These are phyloP conservation scores for Brachionus rotundiformis DNA, from an alignment of 1,140 invertebrate species.

Conservation along the genomic window DNA sequence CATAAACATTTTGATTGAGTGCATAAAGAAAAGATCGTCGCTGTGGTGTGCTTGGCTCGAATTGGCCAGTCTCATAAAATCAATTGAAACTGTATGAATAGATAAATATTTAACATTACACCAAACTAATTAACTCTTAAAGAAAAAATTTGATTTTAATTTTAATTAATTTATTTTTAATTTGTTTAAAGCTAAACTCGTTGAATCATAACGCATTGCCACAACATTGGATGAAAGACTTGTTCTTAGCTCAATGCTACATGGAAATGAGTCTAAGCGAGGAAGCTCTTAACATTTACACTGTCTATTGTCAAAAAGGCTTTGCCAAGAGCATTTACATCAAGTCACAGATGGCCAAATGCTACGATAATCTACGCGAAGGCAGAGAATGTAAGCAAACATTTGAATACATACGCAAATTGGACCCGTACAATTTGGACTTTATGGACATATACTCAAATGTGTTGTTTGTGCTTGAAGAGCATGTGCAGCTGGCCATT, in stretches of 20 bases:
- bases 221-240: slow-evolving; percentile 89
- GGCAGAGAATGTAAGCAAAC: slow-evolving; percentile 70
- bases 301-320: slow-evolving; percentile 73
- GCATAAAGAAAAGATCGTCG: slow-evolving; percentile 76
- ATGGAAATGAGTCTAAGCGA: slow-evolving; percentile 86
- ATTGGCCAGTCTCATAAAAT: slow-evolving; percentile 78
- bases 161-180: slow-evolving; percentile 53
- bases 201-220: slow-evolving; percentile 74
- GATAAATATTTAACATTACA: no score
- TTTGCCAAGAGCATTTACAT: slow-evolving; percentile 85
- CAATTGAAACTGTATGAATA: slow-evolving; percentile 73
- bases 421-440: slow-evolving; percentile 87
- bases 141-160: no score
- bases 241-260: slow-evolving; percentile 86
- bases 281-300: slow-evolving; percentile 81
- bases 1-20: slow-evolving; percentile 75
- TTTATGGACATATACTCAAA: slow-evolving; percentile 97
- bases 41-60: slow-evolving; percentile 92
- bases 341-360: slow-evolving; percentile 85
- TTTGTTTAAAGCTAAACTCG: slow-evolving; percentile 52
- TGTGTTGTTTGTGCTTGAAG: slow-evolving; percentile 87
- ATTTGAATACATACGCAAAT: slow-evolving; percentile 77
- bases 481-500: slow-evolving; percentile 85
- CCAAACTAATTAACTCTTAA: no score
- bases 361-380: slow-evolving; percentile 81